A percentile compares a stretch with the other conserved stretches of the same genome.
These are phyloP conservation scores for Cyprinella venusta DNA, from an alignment of 2,797 vertebrate genomes.

Conservation along the genomic window DNA sequence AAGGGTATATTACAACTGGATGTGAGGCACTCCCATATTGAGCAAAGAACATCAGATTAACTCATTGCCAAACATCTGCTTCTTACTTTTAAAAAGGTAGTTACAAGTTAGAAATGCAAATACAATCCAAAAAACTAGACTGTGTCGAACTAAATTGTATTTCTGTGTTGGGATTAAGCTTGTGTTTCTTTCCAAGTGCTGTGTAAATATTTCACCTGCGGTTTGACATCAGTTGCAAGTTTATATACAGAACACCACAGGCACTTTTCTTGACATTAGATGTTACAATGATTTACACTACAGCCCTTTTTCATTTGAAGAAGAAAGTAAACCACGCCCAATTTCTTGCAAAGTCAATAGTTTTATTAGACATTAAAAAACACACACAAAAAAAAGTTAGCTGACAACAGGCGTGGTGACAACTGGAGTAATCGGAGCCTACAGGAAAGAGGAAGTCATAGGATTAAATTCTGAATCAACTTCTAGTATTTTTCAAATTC, in stretches of 20 bases:
- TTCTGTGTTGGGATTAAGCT: not conserved
- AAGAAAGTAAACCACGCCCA: not conserved
- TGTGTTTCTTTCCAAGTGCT: not conserved
- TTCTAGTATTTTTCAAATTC: not conserved
- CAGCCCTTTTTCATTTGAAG: not conserved
- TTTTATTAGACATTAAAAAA: conserved; percentile 1
- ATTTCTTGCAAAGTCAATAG: not conserved
- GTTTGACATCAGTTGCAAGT: not conserved
- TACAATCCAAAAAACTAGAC: not conserved
- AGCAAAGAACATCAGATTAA: not conserved
- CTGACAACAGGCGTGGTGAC: not conserved
- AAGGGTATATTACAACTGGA: not conserved
- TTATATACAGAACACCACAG: too few relatives aligned
- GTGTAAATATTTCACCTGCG: not conserved
- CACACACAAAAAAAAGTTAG: not conserved
- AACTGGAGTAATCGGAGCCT: not conserved
- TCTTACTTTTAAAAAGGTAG: not conserved
- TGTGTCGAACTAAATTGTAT: not conserved
- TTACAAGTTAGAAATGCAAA: not conserved
- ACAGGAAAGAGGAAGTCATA: not conserved
- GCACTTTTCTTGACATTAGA: not conserved
- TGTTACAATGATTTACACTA: not conserved
- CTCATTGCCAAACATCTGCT: not conserved
- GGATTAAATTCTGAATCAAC: not conserved
- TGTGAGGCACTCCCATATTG: rapidly evolving